These are phyloP conservation scores for Orchestes rusci DNA, from an alignment of 2,888 invertebrate genomes.

Conservation along the genomic window DNA sequence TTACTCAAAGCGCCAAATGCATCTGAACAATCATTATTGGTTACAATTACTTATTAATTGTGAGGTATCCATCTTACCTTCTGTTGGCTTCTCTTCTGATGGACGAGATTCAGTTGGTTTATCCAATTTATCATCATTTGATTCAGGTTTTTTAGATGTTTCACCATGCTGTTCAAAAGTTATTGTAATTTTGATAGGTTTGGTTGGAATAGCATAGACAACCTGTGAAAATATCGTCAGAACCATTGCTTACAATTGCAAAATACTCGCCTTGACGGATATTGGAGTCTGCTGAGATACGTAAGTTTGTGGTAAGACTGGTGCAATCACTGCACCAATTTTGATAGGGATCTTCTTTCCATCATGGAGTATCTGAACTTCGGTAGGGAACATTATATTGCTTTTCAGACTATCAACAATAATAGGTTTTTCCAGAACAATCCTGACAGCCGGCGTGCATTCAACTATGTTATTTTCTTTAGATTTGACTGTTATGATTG, in stretches of 20 bases:
- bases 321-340: slow-evolving; percentile 45
- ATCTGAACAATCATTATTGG: not conserved
- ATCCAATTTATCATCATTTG: slow-evolving; percentile 10
- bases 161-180: slow-evolving; percentile 24
- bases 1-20: slow-evolving; percentile 13
- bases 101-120: not conserved
- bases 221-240: not conserved
- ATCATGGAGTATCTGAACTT: slow-evolving; percentile 40
- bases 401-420: slow-evolving; percentile 40
- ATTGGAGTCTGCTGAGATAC: slow-evolving; percentile 39
- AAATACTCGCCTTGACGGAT: slow-evolving; percentile 28
- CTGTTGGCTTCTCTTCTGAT: no score
- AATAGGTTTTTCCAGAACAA: slow-evolving; percentile 41
- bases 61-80: no score
- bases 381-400: slow-evolving; percentile 42
- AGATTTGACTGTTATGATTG: slow-evolving; percentile 39
- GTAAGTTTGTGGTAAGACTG: slow-evolving; percentile 36
- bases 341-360: slow-evolving; percentile 41
- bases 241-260: not conserved
- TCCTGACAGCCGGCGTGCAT: slow-evolving; percentile 44
- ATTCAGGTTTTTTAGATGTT: no score
- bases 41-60: no score
- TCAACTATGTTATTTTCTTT: slow-evolving; percentile 36
- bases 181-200: slow-evolving; percentile 33
- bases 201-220: slow-evolving; percentile 44